Evolutionary conservation across 2,113 vertebrate species (phyloP).

Genomic region (Raja brachyura): DNA sequence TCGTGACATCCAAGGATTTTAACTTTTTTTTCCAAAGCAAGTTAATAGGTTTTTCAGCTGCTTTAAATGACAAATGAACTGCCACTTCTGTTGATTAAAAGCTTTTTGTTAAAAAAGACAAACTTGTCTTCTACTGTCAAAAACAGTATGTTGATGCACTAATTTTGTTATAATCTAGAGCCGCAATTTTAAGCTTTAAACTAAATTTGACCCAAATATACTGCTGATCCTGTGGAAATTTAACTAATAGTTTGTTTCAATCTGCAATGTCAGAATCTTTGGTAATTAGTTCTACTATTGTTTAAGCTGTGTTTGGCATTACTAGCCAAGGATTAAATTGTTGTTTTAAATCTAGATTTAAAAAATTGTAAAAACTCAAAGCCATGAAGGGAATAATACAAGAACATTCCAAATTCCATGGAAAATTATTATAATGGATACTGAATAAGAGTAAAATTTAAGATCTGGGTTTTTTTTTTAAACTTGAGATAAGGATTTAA

Average conservation of each 20-base stretch:
- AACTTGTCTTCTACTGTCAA: background rate
- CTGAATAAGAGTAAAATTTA: background rate
- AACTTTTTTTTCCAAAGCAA: constrained; percentile 8
- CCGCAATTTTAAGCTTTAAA: background rate
- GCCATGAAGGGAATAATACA: constrained; percentile 20
- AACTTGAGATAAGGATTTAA: no score
- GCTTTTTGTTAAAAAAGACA: background rate
- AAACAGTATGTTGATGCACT: background rate
- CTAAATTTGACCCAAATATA: background rate
- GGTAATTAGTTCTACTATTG: no score
- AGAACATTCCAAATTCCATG: background rate
- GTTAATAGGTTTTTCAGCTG: constrained; percentile 22
- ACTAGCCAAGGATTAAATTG: constrained; percentile 1
- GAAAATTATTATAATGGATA: background rate
- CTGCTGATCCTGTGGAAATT: background rate
- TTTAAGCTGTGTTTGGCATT: constrained; percentile 14
- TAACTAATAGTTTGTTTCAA: no score
- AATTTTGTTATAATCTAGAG: constrained; percentile 20
- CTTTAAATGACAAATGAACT: background rate
- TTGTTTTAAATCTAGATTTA: constrained; percentile 20
- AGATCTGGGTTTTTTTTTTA: no score
- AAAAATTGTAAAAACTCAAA: background rate
- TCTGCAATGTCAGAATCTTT: no score
- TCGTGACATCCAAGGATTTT: background rate
- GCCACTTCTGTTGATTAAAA: constrained; percentile 11